Percentiles rank a stretch among this genome's conserved stretches.
Conservation (phyloP, 2,113 vertebrate species). For the Crotalus tigris region DNA sequence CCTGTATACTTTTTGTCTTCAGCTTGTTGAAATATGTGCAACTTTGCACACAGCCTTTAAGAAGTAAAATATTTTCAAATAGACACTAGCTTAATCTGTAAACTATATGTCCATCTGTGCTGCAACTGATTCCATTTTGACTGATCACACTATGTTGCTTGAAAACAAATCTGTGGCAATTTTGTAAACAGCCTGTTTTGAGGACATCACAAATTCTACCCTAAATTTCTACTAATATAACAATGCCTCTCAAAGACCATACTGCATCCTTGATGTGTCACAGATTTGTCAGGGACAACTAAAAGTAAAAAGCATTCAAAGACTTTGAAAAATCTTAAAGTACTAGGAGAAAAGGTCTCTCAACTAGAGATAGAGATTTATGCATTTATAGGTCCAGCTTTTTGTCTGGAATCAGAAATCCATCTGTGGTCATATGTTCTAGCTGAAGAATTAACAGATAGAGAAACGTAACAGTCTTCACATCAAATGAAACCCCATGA, state of each 20-base stretch:
- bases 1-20: not conserved
- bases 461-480: not conserved
- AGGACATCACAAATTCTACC: not conserved
- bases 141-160: not conserved
- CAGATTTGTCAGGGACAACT: not conserved
- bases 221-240: not conserved
- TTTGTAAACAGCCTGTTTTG: not conserved
- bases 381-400: not conserved
- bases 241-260: not conserved
- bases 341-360: not conserved
- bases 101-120: not conserved
- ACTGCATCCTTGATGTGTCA: not conserved
- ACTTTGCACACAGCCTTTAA: not conserved
- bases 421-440: not conserved
- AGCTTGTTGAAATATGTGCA: not conserved
- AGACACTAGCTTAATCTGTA: not conserved
- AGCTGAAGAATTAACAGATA: constrained; percentile 7
- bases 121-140: not conserved
- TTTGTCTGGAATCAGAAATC: not conserved
- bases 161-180: not conserved
- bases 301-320: not conserved
- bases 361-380: not conserved
- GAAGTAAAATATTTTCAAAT: not conserved
- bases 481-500: not conserved
- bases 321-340: not conserved